These are phyloP conservation scores for Ostrea edulis DNA, from an alignment of 1,140 invertebrate genomes.

Conservation along the genomic window DNA sequence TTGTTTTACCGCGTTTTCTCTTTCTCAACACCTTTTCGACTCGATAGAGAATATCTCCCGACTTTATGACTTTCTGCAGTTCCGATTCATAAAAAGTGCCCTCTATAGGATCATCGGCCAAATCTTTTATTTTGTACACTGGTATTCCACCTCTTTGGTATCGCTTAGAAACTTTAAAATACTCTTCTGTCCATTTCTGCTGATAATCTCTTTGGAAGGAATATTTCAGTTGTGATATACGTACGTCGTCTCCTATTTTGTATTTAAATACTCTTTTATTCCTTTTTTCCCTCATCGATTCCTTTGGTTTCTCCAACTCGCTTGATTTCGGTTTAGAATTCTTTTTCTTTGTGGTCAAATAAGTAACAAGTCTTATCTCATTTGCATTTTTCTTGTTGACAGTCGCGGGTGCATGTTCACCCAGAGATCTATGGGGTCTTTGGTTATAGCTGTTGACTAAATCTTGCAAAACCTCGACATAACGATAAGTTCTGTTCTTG, in stretches of 20 bases:
- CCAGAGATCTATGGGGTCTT: conserved; percentile 47
- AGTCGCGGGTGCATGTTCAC: conserved; percentile 23
- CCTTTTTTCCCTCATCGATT: not conserved
- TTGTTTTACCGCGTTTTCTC: conserved; percentile 19
- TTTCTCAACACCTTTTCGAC: conserved; percentile 29
- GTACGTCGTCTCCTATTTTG: conserved; percentile 48
- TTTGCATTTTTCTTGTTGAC: conserved; percentile 44
- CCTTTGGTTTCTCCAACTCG: not conserved
- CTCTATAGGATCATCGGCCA: conserved; percentile 10
- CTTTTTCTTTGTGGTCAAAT: conserved; percentile 16
- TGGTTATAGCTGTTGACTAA: conserved; percentile 45
- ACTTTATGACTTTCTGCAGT: conserved; percentile 44
- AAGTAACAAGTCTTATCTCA: conserved; percentile 41
- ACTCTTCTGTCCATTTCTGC: conserved; percentile 54
- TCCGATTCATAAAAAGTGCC: conserved; percentile 57
- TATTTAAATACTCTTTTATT: not conserved
- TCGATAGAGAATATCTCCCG: conserved; percentile 34
- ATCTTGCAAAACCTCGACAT: conserved; percentile 46
- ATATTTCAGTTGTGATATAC: conserved; percentile 46
- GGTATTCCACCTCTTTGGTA: conserved; percentile 42
- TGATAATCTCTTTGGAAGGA: conserved; percentile 53
- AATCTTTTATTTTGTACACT: conserved; percentile 55
- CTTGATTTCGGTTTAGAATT: not conserved
- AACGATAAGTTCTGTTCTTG: conserved; percentile 46
- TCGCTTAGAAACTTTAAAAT: conserved; percentile 49